Evolutionary conservation across 1,140 invertebrate genomes (phyloP).

Genomic region (Zaprionus africanus): DNA sequence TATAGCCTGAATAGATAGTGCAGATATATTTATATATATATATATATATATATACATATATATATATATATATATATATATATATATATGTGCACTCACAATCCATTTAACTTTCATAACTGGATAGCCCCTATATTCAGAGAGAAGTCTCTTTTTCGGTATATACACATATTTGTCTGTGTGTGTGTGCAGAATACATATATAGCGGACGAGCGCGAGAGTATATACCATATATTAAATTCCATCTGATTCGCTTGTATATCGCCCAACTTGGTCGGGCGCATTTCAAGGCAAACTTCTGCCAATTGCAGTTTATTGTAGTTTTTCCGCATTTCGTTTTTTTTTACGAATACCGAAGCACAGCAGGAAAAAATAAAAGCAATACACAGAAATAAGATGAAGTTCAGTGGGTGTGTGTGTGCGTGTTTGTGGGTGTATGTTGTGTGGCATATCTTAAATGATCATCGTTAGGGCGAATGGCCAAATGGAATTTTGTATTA

Average conservation of each 20-base stretch:
- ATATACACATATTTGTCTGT: neutral
- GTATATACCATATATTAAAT: neutral
- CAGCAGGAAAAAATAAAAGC: neutral
- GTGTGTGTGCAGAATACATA: neutral
- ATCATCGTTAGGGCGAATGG: constrained; percentile 37
- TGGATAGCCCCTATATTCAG: neutral
- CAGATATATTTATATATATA: no score
- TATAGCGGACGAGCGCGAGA: neutral
- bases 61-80: no score
- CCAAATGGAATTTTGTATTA: constrained; percentile 45
- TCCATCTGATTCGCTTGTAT: constrained; percentile 1
- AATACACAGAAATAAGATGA: constrained; percentile 22
- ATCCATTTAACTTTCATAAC: neutral
- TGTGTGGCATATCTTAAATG: constrained; percentile 63
- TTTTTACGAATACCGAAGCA: neutral
- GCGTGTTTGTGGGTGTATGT: constrained; percentile 1
- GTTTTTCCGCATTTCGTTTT: constrained; percentile 23
- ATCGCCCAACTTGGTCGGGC: neutral
- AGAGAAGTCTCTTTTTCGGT: neutral
- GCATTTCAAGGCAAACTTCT: constrained; percentile 21
- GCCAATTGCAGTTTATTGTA: constrained; percentile 34
- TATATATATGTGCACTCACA: neutral
- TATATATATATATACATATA: no score
- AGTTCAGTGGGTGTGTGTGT: neutral
- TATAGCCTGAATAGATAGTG: no score